A percentile compares a stretch with the other conserved stretches of the same genome.
phyloP scores from a whole-genome alignment of 2,113 vertebrate species.

The Penelope pileata region DNA sequence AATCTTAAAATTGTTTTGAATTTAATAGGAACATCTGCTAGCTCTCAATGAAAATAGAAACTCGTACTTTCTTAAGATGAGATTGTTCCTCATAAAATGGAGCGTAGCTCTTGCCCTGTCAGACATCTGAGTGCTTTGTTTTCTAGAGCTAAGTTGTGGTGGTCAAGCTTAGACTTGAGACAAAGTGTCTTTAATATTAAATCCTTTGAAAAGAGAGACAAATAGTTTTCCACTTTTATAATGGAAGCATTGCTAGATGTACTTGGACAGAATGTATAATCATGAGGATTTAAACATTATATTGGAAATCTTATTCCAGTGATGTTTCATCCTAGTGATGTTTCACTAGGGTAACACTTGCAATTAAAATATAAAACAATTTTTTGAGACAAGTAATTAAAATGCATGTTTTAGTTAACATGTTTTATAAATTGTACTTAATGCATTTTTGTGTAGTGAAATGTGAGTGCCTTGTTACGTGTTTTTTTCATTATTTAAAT shows the following conservation, averaged over 20 bases:
- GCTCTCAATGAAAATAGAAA: not conserved
- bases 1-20: not conserved
- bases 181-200: not conserved
- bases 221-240: not conserved
- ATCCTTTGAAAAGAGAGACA: not conserved
- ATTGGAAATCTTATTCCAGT: not conserved
- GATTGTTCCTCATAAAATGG: not conserved
- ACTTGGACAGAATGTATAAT: not conserved
- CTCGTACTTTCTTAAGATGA: not conserved
- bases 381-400: not conserved
- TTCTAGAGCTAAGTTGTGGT: not conserved
- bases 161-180: not conserved
- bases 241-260: not conserved
- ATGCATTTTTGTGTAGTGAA: not conserved
- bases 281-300: not conserved
- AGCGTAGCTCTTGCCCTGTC: not conserved
- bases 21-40: not conserved
- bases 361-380: not conserved
- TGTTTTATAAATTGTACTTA: not conserved
- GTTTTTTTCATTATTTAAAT: not conserved
- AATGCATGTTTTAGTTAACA: not conserved
- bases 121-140: slow-evolving; percentile 4
- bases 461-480: not conserved
- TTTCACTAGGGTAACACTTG: not conserved
- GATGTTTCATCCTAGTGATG: too few relatives aligned